Evolutionary conservation across 2,888 invertebrate genomes (phyloP), one percentile per base, ranked within the genome.

Genomic region (Metopia argyrocephala): DNA sequence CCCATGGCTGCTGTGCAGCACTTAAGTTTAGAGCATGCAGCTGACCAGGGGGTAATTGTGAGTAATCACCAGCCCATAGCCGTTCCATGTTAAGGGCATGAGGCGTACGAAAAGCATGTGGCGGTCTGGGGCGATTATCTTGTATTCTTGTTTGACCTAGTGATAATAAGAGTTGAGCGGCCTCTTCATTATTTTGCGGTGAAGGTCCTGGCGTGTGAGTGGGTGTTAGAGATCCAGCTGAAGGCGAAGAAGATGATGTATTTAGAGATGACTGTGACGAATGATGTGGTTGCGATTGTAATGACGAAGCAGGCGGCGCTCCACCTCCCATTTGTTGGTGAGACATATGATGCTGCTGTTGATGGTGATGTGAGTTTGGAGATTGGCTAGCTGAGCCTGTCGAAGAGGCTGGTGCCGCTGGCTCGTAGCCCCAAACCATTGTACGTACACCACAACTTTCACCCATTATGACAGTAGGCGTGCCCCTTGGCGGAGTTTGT

Each of bases 401-500:
- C 18, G 84, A 79, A 21, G 78, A 59, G 5, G 80, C 54, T 0
- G 88, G 87, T 48, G 93, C 93, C 64, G 93, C 92, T 21, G 93
- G 90, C 79, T 91, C 91, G 73, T 91, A 91, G 69, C 93, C 93
- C 93, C 93, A 93, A 80, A 93, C 93, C 93, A 93, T 93, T 25
- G 93, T 93, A 59, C 94, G 92, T 0, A 97, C 97, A 52, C 97
- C 96, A 70, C 97, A 97, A 48, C 96, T 96, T 90, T 97, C 97
- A 62, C 97, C 97, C 96, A 97, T 96, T 84, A 97, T 96, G 82
- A 97, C 97, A 61, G 96, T 96, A 31, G 97, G 97, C 65, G 97
- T 95, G 86, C 90, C 94, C 87, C 91, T 93, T 5, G 90, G 89
- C 79, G 90, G 89, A 28, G 89, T 90, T 85, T 90, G 91, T 25